Evolutionary conservation across 2,113 vertebrate species (phyloP).

Genomic region (Heliornis fulica): DNA sequence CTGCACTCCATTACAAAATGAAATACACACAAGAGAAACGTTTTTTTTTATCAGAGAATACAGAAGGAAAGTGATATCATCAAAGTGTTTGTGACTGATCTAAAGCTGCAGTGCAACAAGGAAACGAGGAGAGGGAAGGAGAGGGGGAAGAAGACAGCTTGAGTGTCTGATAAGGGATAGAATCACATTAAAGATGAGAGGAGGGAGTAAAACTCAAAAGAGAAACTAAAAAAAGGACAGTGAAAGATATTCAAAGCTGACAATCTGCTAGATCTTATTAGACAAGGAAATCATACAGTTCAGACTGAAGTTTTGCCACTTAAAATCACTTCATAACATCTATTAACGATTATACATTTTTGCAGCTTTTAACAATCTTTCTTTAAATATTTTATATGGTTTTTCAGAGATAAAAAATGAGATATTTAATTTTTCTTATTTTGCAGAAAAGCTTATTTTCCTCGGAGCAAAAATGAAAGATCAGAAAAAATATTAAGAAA

Average conservation of each 20-base stretch:
- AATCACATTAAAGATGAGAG: neutral
- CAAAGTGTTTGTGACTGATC: neutral
- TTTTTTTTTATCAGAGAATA: neutral
- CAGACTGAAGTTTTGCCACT: neutral
- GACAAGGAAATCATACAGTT: neutral
- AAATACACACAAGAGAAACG: neutral
- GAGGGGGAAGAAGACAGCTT: neutral
- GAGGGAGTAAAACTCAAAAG: neutral
- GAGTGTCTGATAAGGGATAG: slow-evolving; percentile 4
- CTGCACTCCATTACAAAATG: neutral
- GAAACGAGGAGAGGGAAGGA: neutral
- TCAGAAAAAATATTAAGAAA: neutral
- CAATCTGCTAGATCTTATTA: neutral
- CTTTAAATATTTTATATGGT: neutral
- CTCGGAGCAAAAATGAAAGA: neutral
- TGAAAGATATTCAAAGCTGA: neutral
- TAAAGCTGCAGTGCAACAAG: slow-evolving; percentile 6
- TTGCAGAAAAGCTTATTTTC: neutral
- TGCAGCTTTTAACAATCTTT: neutral
- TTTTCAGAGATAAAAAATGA: neutral
- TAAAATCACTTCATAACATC: neutral
- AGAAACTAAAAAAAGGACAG: neutral
- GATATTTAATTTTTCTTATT: neutral
- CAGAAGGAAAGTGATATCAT: neutral
- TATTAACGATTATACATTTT: neutral